phyloP scores from a whole-genome alignment of 2,888 invertebrate genomes.

The Stegana nigrithorax region DNA sequence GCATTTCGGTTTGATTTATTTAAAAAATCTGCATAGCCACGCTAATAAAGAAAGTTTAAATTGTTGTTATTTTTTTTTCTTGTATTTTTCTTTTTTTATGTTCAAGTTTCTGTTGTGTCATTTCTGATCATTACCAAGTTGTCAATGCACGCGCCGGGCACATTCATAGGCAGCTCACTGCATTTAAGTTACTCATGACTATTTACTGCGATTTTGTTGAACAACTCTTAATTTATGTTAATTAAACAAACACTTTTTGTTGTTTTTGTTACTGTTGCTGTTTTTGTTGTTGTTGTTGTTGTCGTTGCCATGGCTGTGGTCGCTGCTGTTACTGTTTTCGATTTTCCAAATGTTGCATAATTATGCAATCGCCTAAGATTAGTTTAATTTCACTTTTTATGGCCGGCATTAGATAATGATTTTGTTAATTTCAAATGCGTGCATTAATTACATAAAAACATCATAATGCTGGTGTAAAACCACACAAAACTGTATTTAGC shows the following conservation, averaged over 20 bases:
- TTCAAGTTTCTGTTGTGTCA: too few species aligned
- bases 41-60: slow-evolving; percentile 23
- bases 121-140: too few species aligned
- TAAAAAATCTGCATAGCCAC: slow-evolving; percentile 9
- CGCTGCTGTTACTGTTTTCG: background rate
- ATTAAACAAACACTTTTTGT: too few species aligned
- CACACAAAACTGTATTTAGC: too few species aligned
- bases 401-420: background rate
- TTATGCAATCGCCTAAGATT: slow-evolving; percentile 9
- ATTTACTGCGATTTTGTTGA: background rate
- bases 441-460: background rate
- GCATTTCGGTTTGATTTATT: background rate
- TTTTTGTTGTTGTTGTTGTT: background rate
- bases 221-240: slow-evolving; percentile 11
- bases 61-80: background rate
- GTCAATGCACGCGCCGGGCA: too few species aligned
- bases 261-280: background rate
- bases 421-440: background rate
- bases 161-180: background rate
- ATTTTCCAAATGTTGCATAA: background rate
- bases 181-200: background rate
- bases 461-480: background rate
- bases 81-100: too few species aligned
- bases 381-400: background rate
- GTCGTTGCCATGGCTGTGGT: too few species aligned